A percentile compares a stretch with the other conserved stretches of the same genome.
These are phyloP conservation scores for Hedya salicella DNA, from an alignment of 2,888 invertebrate species.

Conservation along the genomic window DNA sequence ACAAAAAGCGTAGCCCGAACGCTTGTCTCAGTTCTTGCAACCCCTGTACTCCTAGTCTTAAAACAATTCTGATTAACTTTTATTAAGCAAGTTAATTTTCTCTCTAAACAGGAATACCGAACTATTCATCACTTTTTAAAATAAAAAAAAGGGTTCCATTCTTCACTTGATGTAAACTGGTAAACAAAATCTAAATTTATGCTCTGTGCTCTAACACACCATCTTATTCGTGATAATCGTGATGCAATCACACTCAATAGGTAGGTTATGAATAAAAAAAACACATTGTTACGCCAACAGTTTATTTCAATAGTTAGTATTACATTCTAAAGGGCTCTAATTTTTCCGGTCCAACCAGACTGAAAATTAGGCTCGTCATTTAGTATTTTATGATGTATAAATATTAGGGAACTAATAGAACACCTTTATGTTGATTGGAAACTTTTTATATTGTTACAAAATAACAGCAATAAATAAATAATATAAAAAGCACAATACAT, in stretches of 20 bases:
- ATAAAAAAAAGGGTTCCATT: no score
- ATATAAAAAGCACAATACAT: conserved; percentile 68
- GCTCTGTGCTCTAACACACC: no score
- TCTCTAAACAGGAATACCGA: no score
- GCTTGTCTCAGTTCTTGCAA: conserved; percentile 20
- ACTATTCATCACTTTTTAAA: no score
- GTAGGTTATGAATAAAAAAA: no score
- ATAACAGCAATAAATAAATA: conserved; percentile 78
- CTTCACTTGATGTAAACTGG: no score
- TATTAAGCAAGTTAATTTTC: no score
- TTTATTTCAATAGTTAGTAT: conserved; percentile 46
- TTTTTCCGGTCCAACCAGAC: conserved; percentile 10
- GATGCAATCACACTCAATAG: no score
- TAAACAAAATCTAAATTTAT: no score
- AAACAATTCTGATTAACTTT: background rate
- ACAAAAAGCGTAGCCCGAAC: conserved; percentile 19
- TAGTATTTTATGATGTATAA: conserved; percentile 8
- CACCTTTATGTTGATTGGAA: conserved; percentile 53
- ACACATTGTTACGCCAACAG: conserved; percentile 47
- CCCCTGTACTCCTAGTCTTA: background rate
- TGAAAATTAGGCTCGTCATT: conserved; percentile 12
- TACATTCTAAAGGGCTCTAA: conserved; percentile 21
- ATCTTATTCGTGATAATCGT: no score
- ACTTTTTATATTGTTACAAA: conserved; percentile 68
- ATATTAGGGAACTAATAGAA: conserved; percentile 50